Evolutionary conservation across 2,797 vertebrate species (phyloP), one percentile per base, ranked within the genome.

Genomic region (Oophaga sylvatica): DNA sequence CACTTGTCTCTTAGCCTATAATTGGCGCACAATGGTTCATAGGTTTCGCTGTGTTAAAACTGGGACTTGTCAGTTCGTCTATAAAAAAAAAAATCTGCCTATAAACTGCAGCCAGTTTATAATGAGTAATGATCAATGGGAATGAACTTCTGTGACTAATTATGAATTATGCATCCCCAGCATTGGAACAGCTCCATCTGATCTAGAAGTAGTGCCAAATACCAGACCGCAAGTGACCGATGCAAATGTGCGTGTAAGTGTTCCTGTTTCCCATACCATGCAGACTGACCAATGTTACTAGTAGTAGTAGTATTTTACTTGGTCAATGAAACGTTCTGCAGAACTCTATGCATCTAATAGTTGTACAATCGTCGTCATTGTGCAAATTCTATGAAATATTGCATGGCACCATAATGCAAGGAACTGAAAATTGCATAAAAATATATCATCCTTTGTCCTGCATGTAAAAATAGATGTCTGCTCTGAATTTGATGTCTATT

Each of bases 361-460:
- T 41, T 81, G 71, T 84, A 88, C 87, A 88, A 85, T 89, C 87
- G 70, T 70, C 68, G 57, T 56, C n/a, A 59, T 19, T 85, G 87
- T 89, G 80, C 81, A 87, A 59, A 83, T 45, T 57, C 2, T 59
- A 56, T 71, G 29, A 56, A 56, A 59, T 75, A 75, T 81, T 81
- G 83, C 83, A 80, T 83, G 83, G 65, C 59, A 68, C 19, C 67
- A 63, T 45, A 6, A 79, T 83, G 73, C 56, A 12, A 73, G 70
- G 62, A 75, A 65, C 12, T 81, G 22, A 35, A 53, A 17, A 16
- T 71, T 88, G 16, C n/a, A 82, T 77, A 88, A 84, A 81, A 80
- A 68, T 75, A 87, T 63, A 13, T 45, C 84, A 78, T 68, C 26
- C 78, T 71, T 79, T 87, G 62, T 15, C 45, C 35, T 84, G 57